phyloP scores from a whole-genome alignment of 2,888 invertebrate genomes.

The Leucophenga maculata region DNA sequence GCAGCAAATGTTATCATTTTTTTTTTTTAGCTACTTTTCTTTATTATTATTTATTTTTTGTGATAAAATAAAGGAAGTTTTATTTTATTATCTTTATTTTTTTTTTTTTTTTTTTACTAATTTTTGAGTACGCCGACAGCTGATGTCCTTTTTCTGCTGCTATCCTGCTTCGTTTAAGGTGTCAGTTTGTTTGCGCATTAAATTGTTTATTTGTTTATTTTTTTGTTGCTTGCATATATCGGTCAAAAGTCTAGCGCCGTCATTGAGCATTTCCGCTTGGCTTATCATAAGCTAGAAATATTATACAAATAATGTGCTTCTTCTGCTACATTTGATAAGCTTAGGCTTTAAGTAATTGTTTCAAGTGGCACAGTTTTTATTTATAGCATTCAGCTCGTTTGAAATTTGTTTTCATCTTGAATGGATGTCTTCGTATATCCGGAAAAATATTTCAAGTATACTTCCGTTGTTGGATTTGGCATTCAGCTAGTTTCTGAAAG shows the following conservation, averaged over 20 bases:
- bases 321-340: too few relatives aligned
- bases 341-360: too few relatives aligned
- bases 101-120: too few relatives aligned
- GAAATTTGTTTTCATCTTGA: too few relatives aligned
- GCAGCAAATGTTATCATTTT: not conserved
- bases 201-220: not conserved
- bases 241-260: conserved; percentile 33
- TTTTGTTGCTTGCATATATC: conserved; percentile 4
- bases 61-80: conserved; percentile 24
- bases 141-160: conserved; percentile 4
- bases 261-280: conserved; percentile 57
- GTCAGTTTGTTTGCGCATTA: not conserved
- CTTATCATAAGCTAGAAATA: conserved; percentile 45
- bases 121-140: not conserved
- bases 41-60: not conserved
- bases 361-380: too few relatives aligned
- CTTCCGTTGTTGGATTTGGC: too few relatives aligned
- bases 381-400: too few relatives aligned
- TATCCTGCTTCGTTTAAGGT: conserved; percentile 7
- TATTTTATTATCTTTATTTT: not conserved
- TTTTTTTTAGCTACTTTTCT: not conserved
- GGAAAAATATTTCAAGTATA: too few relatives aligned
- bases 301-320: too few relatives aligned
- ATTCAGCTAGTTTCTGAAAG: too few relatives aligned
- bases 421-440: too few relatives aligned